phyloP scores from a whole-genome alignment of 2,797 vertebrate genomes.

The Enoplosus armatus region DNA sequence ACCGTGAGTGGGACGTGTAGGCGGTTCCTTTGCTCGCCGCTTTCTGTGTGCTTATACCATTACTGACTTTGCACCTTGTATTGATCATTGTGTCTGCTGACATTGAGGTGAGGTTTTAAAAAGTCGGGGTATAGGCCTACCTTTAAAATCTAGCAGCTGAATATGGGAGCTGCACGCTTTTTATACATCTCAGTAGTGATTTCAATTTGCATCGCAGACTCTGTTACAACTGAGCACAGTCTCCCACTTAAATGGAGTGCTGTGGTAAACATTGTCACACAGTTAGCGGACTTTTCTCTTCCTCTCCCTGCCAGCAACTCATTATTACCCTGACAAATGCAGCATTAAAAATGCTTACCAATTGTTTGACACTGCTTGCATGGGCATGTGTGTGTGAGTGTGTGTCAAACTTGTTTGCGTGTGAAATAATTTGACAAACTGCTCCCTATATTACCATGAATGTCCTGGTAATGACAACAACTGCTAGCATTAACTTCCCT shows the following conservation, averaged over 20 bases:
- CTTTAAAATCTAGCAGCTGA: constrained; percentile 6
- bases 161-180: background rate
- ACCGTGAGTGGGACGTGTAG: too few species aligned
- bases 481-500: constrained; percentile 4
- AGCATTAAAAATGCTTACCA: constrained; percentile 38
- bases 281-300: constrained; percentile 12
- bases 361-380: constrained; percentile 17
- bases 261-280: constrained; percentile 40
- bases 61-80: background rate
- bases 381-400: background rate
- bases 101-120: background rate
- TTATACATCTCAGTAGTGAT: background rate
- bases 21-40: background rate
- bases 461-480: constrained; percentile 35
- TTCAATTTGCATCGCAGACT: constrained; percentile 21
- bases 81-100: background rate
- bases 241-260: constrained; percentile 19
- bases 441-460: constrained; percentile 30
- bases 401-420: constrained; percentile 13
- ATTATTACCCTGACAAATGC: constrained; percentile 43
- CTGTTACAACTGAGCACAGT: constrained; percentile 26
- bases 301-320: constrained; percentile 25
- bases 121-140: background rate
- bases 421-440: constrained; percentile 41
- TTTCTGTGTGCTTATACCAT: background rate